Evolutionary conservation across 2,113 vertebrate species (phyloP).

Genomic region (Grammomys dolichurus): DNA sequence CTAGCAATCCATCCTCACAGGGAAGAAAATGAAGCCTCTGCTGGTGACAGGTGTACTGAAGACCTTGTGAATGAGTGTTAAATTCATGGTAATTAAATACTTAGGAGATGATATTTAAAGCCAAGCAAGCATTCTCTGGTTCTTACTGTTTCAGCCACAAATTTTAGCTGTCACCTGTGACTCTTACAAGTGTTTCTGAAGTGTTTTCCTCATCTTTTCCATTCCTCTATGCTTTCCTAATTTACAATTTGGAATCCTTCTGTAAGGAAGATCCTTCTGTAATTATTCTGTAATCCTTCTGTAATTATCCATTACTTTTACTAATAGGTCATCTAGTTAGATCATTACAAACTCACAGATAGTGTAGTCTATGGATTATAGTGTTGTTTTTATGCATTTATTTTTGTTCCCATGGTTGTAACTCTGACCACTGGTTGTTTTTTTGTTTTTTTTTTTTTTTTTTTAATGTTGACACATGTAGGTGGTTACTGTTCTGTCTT

Average conservation of each 20-base stretch:
- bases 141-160: slow-evolving; percentile 2
- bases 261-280: background rate
- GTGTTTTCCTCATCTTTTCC: background rate
- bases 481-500: background rate
- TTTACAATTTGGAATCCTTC: background rate
- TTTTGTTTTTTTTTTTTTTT: background rate
- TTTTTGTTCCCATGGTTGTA: background rate
- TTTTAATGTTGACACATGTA: background rate
- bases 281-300: too few relatives aligned
- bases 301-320: background rate
- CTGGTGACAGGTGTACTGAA: background rate
- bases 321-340: background rate
- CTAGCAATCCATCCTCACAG: background rate
- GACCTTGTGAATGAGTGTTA: background rate
- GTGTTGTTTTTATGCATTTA: background rate
- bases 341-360: background rate
- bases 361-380: background rate
- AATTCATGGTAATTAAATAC: slow-evolving; percentile 3
- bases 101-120: background rate
- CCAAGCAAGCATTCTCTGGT: background rate
- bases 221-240: background rate
- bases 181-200: background rate
- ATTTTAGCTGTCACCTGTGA: background rate
- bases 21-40: background rate
- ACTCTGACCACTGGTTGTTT: background rate